Base-by-base conservation (phyloP, 1,140 invertebrate genomes). In the Cheumatopsyche charites region DNA sequence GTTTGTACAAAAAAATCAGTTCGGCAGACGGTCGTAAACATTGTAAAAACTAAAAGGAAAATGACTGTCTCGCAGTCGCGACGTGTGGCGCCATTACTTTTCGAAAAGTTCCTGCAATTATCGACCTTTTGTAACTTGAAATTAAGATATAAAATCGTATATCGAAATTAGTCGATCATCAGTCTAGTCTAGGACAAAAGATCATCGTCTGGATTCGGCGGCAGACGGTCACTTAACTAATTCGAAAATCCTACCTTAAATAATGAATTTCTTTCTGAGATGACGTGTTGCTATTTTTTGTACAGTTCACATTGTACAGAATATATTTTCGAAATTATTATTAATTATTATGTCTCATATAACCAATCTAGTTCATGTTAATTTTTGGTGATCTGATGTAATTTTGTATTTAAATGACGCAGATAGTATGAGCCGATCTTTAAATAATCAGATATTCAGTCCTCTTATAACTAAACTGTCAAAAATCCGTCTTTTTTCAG, bases 161-260 rank as follows among this genome's bases (percentile, higher is more conserved):
- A 1, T 17, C 7, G 19, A 1, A 17, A 42, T 43, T 1, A 13
- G 36, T 12, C 15, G 62, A 65, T 62, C 36, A n/a, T n/a, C n/a
- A 21, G 21, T 42, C 26, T 15, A 17, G 23, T 65, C 62, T 65
- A 65, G 62, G 62, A 65, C 62, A 65, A 65, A 65, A 65, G 62
- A 65, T 62, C 58, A 62, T 26, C 58, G 25, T 5, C 29, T 36
- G 3, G 29, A 36, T 9, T 36, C 4, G 52, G 15, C 3, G 1
- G 17, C 58, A 41, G 47, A 52, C 26, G 62, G 36, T 23, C 19
- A 21, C 55, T 12, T 23, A 5, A 4, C 12, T 5, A 21, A 21
- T 15, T 19, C 5, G 4, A 26, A 26, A 23, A 21, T 19, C 55
- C n/a, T n/a, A n/a, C n/a, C n/a, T n/a, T n/a, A n/a, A n/a, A n/a